Evolutionary conservation across 1,140 invertebrate genomes (phyloP).

Genomic region (Grapholita molesta): DNA sequence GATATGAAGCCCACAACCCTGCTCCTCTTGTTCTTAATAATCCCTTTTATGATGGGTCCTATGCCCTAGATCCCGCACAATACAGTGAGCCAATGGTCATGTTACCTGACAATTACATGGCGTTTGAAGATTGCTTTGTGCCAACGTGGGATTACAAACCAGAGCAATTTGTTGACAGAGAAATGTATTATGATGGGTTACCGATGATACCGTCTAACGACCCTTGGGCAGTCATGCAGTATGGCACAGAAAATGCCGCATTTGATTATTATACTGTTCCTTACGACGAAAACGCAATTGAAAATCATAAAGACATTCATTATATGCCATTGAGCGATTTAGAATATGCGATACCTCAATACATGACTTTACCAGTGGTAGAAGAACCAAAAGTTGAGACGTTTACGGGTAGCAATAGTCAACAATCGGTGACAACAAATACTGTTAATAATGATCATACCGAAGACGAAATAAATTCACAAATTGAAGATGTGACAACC

Average conservation of each 20-base stretch:
- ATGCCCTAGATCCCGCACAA: slow-evolving; percentile 51
- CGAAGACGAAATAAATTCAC: background rate
- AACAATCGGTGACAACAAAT: slow-evolving; percentile 26
- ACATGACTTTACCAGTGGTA: slow-evolving; percentile 55
- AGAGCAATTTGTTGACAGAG: slow-evolving; percentile 43
- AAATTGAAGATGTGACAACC: background rate
- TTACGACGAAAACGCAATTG: slow-evolving; percentile 43
- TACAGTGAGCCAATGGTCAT: slow-evolving; percentile 50
- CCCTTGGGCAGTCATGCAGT: slow-evolving; percentile 56
- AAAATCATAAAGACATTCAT: slow-evolving; percentile 50
- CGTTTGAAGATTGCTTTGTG: slow-evolving; percentile 73
- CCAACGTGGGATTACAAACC: slow-evolving; percentile 67
- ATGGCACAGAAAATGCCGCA: slow-evolving; percentile 46
- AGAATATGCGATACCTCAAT: slow-evolving; percentile 63
- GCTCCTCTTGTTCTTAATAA: slow-evolving; percentile 71
- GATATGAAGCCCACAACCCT: slow-evolving; percentile 45
- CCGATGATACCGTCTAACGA: slow-evolving; percentile 63
- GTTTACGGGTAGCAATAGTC: slow-evolving; percentile 29
- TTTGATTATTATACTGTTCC: slow-evolving; percentile 63
- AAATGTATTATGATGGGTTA: slow-evolving; percentile 62
- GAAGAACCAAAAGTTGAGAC: slow-evolving; percentile 42
- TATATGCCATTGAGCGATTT: slow-evolving; percentile 66
- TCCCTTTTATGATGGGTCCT: slow-evolving; percentile 72
- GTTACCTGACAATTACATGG: slow-evolving; percentile 71
- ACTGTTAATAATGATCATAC: slow-evolving; percentile 20